Evolutionary conservation across 2,888 invertebrate genomes (phyloP), one percentile per base, ranked within the genome.

Genomic region (Cheilosia scutellata): DNA sequence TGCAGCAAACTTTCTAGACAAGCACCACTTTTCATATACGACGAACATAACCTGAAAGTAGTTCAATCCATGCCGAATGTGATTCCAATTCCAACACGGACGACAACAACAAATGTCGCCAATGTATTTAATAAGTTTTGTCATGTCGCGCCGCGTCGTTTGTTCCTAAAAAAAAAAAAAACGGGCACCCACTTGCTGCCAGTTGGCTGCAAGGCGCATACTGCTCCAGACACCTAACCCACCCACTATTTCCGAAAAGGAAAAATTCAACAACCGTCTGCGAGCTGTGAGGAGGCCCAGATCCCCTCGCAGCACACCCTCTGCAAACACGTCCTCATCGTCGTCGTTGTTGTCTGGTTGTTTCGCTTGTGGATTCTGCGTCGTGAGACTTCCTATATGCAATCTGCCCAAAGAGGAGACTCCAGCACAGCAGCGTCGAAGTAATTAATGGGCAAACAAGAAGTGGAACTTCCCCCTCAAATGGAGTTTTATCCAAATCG

Each of bases 111-210:
- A 70, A 70, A 53, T 82, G 82, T 82, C 86, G 62, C 62, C 72
- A 33, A 68, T 62, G 80, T 82, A 63, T 82, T 86, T 86, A 72
- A 68, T 86, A 86, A 86, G 77, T 86, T 86, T 86, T 86, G 76
- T 86, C 86, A 86, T 86, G 82, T 86, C 84, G 84, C 79, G 49
- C 68, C 63, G 58, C 57, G 55, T 68, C 66, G 76, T 68, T 76
- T 80, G 76, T 68, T 58, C 65, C 70, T 2, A 20, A 20, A 20
- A 20, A 20, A 20, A 20, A 20, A 20, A 76, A 76, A 75, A 71
- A 55, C 65, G 62, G 72, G 86, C 82, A 86, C 86, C 86, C 86
- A 86, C 82, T 86, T 71, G 86, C 80, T 74, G 82, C 86, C 82
- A 86, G 86, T 86, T 86, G 86, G 86, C 82, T 82, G 76, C 76